These are phyloP conservation scores for Physocephala rufipes DNA, from an alignment of 2,888 invertebrate genomes.

Conservation along the genomic window DNA sequence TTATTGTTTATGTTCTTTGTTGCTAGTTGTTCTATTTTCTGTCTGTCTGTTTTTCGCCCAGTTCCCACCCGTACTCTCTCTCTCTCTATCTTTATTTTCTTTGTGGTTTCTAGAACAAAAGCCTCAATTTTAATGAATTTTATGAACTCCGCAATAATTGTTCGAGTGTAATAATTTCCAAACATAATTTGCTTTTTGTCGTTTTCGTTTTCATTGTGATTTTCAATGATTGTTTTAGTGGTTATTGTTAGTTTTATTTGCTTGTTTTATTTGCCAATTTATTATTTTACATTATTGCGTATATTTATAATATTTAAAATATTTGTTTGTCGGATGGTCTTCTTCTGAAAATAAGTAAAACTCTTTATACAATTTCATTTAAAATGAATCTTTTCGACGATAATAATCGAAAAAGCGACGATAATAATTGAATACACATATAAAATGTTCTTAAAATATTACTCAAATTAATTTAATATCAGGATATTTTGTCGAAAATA, in stretches of 20 bases:
- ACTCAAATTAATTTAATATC: too few species aligned
- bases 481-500: too few species aligned
- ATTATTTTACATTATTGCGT: background rate
- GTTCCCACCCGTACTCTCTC: too few species aligned
- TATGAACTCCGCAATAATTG: conserved; percentile 14
- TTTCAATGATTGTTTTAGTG: too few species aligned
- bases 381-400: too few species aligned
- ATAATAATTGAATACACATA: too few species aligned
- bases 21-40: background rate
- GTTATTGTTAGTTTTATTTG: background rate
- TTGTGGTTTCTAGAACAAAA: conserved; percentile 4
- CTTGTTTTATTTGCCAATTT: background rate
- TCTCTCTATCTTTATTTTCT: too few species aligned
- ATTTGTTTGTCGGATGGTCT: background rate
- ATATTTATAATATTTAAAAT: background rate
- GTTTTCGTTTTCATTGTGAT: background rate
- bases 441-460: too few species aligned
- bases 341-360: background rate
- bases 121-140: conserved; percentile 16
- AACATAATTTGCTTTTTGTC: background rate
- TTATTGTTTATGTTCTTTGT: background rate
- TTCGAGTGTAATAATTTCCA: conserved; percentile 12
- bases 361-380: too few species aligned
- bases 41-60: too few species aligned
- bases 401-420: too few species aligned